Conservation (phyloP, 2,113 vertebrate genomes). For the Gopherus flavomarginatus region DNA sequence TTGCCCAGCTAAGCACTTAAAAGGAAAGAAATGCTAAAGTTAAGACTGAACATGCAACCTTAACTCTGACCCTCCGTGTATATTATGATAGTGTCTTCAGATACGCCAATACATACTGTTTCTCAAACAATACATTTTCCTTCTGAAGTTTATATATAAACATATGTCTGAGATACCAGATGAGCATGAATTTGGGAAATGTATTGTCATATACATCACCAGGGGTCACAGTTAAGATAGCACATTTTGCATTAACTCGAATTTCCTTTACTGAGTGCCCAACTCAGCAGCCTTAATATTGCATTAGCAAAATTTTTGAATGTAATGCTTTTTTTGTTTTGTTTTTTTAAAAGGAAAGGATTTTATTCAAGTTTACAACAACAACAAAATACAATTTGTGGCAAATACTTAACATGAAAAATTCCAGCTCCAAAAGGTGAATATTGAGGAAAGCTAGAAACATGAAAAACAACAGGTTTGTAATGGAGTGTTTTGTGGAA, state of each 20-base stretch:
- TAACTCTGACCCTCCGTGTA: not conserved
- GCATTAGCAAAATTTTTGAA: not conserved
- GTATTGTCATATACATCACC: not conserved
- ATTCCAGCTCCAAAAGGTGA: not conserved
- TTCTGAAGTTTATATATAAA: too few species aligned
- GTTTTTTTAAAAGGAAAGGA: not conserved
- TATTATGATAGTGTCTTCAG: not conserved
- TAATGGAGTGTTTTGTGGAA: not conserved
- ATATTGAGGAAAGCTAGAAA: not conserved
- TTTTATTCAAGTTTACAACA: not conserved
- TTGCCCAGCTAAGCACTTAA: not conserved
- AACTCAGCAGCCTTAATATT: not conserved
- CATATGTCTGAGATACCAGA: accelerated
- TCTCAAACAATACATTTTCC: not conserved
- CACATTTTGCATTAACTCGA: not conserved
- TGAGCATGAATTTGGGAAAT: not conserved
- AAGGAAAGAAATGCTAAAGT: accelerated
- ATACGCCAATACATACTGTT: not conserved
- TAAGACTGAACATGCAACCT: not conserved
- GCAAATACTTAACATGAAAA: not conserved
- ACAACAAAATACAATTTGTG: not conserved
- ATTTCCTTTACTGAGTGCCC: not conserved
- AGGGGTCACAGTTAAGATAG: not conserved
- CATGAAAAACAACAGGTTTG: not conserved
- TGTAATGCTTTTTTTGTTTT: accelerated